Evolutionary conservation across 2,888 invertebrate species (phyloP), one percentile per base, ranked within the genome.

Genomic region (Lasius fuliginosus): DNA sequence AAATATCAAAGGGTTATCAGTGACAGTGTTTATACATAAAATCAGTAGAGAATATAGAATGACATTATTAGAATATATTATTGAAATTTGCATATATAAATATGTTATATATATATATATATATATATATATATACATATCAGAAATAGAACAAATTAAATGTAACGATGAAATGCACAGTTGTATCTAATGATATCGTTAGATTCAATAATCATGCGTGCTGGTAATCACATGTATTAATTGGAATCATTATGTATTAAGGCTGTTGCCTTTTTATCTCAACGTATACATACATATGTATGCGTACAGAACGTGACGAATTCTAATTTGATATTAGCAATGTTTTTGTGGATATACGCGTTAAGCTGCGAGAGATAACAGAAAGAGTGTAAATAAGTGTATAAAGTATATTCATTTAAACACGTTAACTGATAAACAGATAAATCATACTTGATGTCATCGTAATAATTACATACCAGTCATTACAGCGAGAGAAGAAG

Each of bases 391-490:
- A 81, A 73, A 62, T 27, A 79, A 49, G 36, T 33, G 8, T 27
- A 46, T n/a, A 33, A 79, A 71, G 30, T 30, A 5, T 5, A 30
- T 15, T 6, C 11, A 58, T 77, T 58, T 77, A 30, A 65, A 76
- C n/a, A 27, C n/a, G n/a, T 40, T 30, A 77, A 76, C 18, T 56
- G 68, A 77, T 77, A 77, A 79, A 46, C 60, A 73, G 74, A 81
- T 74, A 81, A 81, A 62, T 60, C 12, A n/a, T 30, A 77, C 1
- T 18, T 67, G n/a, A 77, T 53, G 3, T 64, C 46, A 75, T 77
- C 36, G 27, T 27, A n/a, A 40, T 30, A 53, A 56, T 67, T 53
- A 76, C 8, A 9, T 23, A 67, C 15, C 12, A 53, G n/a, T 56
- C 27, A 67, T 56, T 68, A 77, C 5, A 33, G 11, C 1, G 1